Evolutionary conservation across 2,888 invertebrate species (phyloP), one percentile per base, ranked within the genome.

Genomic region (Sarcophaga carnaria): DNA sequence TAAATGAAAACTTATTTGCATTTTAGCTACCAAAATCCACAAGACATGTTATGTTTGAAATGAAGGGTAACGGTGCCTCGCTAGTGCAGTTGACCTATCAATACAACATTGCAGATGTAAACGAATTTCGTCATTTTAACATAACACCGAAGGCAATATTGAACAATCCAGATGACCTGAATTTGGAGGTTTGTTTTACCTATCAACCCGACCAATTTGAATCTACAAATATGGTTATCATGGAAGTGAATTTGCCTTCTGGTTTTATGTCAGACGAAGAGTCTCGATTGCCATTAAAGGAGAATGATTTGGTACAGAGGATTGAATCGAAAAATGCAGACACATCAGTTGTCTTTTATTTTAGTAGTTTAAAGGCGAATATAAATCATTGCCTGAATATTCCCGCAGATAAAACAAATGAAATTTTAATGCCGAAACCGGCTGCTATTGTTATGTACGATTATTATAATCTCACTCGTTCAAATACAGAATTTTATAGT

Each of bases 371-470:
- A 62, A 22, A 54, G 54, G 54, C 54, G 17, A 12, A 62, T 2
- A 20, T 22, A 17, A 22, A 22, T 20, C n/a, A 62, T 20, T 62
- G 62, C 5, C 54, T 97, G 47, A 97, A 97, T 5, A 95, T 98
- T 64, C 96, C 96, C 10, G 97, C 97, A 12, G 96, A 96, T 90
- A 95, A 97, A 89, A 96, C 96, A 0, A 96, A 97, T 92, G 96
- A 97, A 91, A 97, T 98, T 14, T 97, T 97, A 4, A 95, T 96
- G 72, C 97, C 98, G 90, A 97, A 97, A 85, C 97, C 98, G 14
- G 97, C 97, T 45, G 95, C 97, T 89, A 97, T 98, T 87, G 95
- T 96, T 64, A 95, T 99, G 69, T 96, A 96, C 89, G 99, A 99
- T 92, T 97, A 99, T 90, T 99, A 98, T 90, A 98, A 99, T 92